Evolutionary conservation across 1,140 invertebrate species (phyloP).

Genomic region (Streblospio benedicti): DNA sequence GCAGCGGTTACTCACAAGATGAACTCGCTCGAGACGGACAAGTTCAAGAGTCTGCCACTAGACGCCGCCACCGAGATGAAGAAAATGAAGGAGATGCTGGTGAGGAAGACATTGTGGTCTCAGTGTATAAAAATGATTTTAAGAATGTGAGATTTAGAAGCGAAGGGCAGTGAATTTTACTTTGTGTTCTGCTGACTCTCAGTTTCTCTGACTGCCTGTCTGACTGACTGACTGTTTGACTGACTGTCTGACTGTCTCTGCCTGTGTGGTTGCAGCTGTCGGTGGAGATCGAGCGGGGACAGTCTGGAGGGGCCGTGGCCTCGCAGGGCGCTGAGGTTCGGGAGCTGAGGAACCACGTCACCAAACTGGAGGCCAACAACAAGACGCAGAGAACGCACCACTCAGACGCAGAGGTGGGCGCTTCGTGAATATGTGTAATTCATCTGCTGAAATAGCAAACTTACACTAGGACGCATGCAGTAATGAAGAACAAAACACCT

Average conservation of each 20-base stretch:
- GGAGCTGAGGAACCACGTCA: neutral
- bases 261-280: no score
- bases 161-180: neutral
- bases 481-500: no score
- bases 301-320: no score
- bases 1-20: constrained; percentile 23
- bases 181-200: neutral
- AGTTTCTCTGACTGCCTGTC: neutral
- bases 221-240: neutral
- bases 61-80: constrained; percentile 38
- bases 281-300: no score
- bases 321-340: neutral
- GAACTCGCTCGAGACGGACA: constrained; percentile 33
- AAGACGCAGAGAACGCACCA: neutral
- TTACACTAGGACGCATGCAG: no score
- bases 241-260: neutral
- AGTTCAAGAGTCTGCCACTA: constrained; percentile 34
- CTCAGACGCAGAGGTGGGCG: no score
- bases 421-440: no score
- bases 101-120: no score
- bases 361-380: neutral
- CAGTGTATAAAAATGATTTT: no score
- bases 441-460: no score
- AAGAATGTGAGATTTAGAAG: no score
- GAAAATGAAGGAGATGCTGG: constrained; percentile 36